Conservation (phyloP, 1,140 invertebrate species). For the Pissodes strobi region DNA sequence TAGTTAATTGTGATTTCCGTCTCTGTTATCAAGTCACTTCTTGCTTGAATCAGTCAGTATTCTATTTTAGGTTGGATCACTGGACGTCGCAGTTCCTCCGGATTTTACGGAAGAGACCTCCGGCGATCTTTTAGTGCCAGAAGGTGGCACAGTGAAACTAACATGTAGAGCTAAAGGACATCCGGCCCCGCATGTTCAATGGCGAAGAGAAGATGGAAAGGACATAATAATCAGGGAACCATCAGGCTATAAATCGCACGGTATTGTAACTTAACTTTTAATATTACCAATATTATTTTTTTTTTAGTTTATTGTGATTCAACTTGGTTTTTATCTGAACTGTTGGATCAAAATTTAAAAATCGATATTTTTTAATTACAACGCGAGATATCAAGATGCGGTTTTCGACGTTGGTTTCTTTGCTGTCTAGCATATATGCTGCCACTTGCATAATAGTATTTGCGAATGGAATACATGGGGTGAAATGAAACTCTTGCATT, state of each 20-base stretch:
- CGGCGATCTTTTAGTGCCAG: constrained; percentile 78
- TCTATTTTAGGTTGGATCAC: constrained; percentile 70
- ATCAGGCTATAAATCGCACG: constrained; percentile 40
- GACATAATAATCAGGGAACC: constrained; percentile 70
- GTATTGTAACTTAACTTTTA: constrained; percentile 28
- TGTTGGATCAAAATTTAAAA: no score
- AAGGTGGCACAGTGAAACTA: constrained; percentile 73
- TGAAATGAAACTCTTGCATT: no score
- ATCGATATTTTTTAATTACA: no score
- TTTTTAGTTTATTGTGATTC: background rate
- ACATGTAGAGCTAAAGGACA: constrained; percentile 76
- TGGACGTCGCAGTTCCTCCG: constrained; percentile 83
- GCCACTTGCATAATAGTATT: no score
- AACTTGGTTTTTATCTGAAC: no score
- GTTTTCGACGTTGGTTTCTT: no score
- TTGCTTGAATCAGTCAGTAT: no score
- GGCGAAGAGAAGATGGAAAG: constrained; percentile 81
- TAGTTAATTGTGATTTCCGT: no score
- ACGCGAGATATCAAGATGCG: no score
- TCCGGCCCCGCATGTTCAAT: constrained; percentile 81
- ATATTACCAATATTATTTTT: background rate
- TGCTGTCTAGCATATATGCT: no score
- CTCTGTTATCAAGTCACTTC: no score
- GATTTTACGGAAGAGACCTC: constrained; percentile 83
- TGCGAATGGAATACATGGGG: no score